Evolutionary conservation across 2,797 vertebrate species (phyloP).

Genomic region (Crotalus adamanteus): DNA sequence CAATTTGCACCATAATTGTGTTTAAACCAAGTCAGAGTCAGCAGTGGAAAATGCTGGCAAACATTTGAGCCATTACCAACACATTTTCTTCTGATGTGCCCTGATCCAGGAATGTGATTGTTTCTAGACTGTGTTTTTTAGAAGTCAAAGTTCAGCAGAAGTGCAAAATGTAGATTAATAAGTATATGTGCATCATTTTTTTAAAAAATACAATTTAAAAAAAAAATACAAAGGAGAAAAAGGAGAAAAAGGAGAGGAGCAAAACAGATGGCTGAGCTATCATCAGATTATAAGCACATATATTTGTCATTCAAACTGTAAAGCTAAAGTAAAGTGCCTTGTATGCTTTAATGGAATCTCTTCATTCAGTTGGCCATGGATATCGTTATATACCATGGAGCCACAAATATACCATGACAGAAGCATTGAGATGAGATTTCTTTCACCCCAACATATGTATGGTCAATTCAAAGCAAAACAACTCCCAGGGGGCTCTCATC

Average conservation of each 20-base stretch:
- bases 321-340: background rate
- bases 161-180: background rate
- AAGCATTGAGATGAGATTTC: background rate
- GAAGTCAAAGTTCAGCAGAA: background rate
- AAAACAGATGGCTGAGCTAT: background rate
- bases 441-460: background rate
- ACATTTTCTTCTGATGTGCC: background rate
- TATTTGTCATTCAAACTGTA: background rate
- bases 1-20: background rate
- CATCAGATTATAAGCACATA: background rate
- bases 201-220: background rate
- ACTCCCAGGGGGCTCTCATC: background rate
- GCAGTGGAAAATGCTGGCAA: background rate
- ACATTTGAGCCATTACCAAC: background rate
- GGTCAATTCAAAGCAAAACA: background rate
- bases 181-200: background rate
- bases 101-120: background rate
- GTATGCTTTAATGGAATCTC: background rate
- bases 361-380: background rate
- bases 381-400: background rate
- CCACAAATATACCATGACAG: background rate
- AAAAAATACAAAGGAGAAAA: background rate
- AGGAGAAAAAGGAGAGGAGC: background rate
- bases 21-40: background rate
- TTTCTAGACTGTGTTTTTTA: background rate